Evolutionary conservation across 2,797 vertebrate genomes (phyloP), one percentile per base, ranked within the genome.

Genomic region (Platyrinchus mystaceus): DNA sequence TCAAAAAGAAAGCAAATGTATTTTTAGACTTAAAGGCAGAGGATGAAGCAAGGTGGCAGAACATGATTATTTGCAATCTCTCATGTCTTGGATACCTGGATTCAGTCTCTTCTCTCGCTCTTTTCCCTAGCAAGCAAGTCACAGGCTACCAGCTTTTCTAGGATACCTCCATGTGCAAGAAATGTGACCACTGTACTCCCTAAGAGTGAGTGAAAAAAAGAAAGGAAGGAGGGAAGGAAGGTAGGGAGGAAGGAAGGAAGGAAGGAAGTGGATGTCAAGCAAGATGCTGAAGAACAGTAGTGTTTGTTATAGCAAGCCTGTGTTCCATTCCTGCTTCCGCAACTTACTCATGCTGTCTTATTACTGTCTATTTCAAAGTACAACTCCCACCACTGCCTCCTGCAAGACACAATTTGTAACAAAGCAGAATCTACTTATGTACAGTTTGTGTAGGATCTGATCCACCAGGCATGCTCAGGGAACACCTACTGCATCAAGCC

Each of bases 311-410:
- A 73, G 62, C 23, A 84, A 60, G 39, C 7, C 37, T 30, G 17
- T 62, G 10, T 46, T 78, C 43, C 30, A 15, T 20, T 89, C 59
- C 43, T 53, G 22, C 52, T 82, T 23, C 56, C 80, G 27, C 44
- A 82, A 41, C 7, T 63, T 85, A 67, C 50, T 93, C 64, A 83
- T 5, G 1, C 56, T 74, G 16, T 70, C 75, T 89, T 63, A 34
- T 91, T 85, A 64, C 56, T 68, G 53, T 36, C 20, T 82, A 4
- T 77, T 83, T 74, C 53, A 44, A 85, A 87, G 28, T 13, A 22
- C 53, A 77, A 74, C 62, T 94, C 85, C 52, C 49, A 93, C 44
- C 44, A 34, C 47, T 94, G 82, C 52, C 87, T 96, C 67, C 71
- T 85, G 92, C 85, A 85, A 85, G 90, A 85, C 32, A 73, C 11